phyloP scores from a whole-genome alignment of 2,888 invertebrate species.

The Autographa pulchrina region DNA sequence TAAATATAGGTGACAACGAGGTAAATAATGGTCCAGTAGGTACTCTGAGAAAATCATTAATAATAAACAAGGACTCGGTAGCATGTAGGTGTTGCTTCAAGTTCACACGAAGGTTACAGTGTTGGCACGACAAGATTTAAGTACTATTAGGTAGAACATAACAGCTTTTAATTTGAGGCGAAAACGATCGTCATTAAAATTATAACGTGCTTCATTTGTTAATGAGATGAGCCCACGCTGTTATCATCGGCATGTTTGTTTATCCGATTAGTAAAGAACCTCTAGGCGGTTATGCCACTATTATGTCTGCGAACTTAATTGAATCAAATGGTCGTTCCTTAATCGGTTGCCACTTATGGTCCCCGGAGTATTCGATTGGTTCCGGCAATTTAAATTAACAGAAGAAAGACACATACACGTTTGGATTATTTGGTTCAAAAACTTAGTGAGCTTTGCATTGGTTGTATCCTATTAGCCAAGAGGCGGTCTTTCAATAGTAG shows the following conservation, averaged over 20 bases:
- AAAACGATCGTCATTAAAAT: constrained; percentile 55
- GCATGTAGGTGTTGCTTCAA: constrained; percentile 77
- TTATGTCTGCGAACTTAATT: constrained; percentile 57
- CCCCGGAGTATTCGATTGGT: constrained; percentile 59
- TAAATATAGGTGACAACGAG: constrained; percentile 83
- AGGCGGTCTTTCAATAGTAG: constrained; percentile 37
- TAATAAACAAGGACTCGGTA: constrained; percentile 79
- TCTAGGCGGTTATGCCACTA: constrained; percentile 57
- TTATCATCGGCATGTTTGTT: constrained; percentile 44
- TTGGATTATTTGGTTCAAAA: constrained; percentile 28
- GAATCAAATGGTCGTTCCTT: constrained; percentile 68
- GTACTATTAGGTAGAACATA: constrained; percentile 16
- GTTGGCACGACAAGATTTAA: constrained; percentile 23
- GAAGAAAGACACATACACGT: constrained; percentile 55
- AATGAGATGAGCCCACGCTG: constrained; percentile 57
- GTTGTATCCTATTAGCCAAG: constrained; percentile 31
- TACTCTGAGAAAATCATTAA: constrained; percentile 72
- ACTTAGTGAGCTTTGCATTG: constrained; percentile 20
- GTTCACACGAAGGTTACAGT: constrained; percentile 73
- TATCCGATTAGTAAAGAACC: constrained; percentile 60
- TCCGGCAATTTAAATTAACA: constrained; percentile 60
- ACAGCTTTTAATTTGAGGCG: constrained; percentile 28
- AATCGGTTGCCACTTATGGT: constrained; percentile 57
- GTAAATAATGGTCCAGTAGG: constrained; percentile 80
- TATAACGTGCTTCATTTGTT: constrained; percentile 35